phyloP scores from a whole-genome alignment of 2,888 invertebrate species.

The Watsonalla binaria region DNA sequence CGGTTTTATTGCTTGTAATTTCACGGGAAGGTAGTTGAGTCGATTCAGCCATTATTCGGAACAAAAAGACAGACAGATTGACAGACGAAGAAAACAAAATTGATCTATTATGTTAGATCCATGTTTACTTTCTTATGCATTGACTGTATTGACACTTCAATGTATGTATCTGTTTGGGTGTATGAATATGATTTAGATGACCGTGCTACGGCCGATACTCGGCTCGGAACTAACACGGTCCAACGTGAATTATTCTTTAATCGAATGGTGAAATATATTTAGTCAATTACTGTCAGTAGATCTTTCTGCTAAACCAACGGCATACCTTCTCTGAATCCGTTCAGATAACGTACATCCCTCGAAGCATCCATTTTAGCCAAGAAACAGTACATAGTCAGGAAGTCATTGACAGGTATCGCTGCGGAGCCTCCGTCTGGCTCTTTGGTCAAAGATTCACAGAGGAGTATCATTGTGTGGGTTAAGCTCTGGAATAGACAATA shows the following conservation, averaged over 20 bases:
- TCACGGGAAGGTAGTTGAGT: too few species aligned
- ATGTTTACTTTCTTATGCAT: too few species aligned
- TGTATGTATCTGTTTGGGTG: too few species aligned
- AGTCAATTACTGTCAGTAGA: neutral
- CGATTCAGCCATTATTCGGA: too few species aligned
- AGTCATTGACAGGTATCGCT: conserved; percentile 82
- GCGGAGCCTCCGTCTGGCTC: conserved; percentile 92
- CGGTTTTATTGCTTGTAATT: too few species aligned
- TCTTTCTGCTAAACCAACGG: neutral
- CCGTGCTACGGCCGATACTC: too few species aligned
- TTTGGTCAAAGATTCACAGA: conserved; percentile 89
- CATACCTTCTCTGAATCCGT: conserved; percentile 62
- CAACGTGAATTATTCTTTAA: neutral
- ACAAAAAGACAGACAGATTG: too few species aligned
- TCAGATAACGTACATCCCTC: conserved; percentile 48
- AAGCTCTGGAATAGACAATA: conserved; percentile 73
- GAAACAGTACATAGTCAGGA: conserved; percentile 79
- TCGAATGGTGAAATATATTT: neutral
- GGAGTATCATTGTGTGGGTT: conserved; percentile 86
- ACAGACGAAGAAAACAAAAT: too few species aligned
- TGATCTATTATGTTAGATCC: too few species aligned
- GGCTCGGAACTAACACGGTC: too few species aligned
- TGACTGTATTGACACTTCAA: too few species aligned
- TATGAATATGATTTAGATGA: too few species aligned
- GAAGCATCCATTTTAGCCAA: conserved; percentile 79